phyloP scores from a whole-genome alignment of 2,888 invertebrate genomes.

The Cyrtodaria siliqua region DNA sequence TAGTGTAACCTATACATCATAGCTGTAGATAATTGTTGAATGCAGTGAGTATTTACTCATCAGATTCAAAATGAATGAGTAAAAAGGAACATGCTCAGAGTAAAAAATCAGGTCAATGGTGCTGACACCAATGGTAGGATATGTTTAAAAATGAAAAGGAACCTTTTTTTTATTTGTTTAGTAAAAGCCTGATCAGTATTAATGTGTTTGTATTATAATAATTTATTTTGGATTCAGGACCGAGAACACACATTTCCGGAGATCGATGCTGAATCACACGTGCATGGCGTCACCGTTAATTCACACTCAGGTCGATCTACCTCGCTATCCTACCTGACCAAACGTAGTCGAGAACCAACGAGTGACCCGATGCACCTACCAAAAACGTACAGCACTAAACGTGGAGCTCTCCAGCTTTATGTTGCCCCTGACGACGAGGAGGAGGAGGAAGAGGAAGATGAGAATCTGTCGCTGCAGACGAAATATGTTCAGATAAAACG shows the following conservation, averaged over 20 bases:
- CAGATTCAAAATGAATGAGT: no score
- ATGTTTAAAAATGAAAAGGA: no score
- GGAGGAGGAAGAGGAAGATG: conserved; percentile 19
- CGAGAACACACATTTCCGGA: conserved; percentile 40
- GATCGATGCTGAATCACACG: conserved; percentile 63
- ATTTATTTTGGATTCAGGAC: conserved; percentile 27
- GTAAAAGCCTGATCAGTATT: no score
- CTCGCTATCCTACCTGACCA: conserved; percentile 45
- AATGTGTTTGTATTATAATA: no score
- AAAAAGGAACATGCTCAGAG: no score
- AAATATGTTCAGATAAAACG: conserved; percentile 49
- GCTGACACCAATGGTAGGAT: no score
- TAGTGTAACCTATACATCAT: no score
- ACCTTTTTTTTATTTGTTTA: no score
- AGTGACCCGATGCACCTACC: conserved; percentile 64
- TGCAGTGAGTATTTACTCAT: no score
- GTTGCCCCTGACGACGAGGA: conserved; percentile 69
- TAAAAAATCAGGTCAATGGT: no score
- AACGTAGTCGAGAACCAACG: conserved; percentile 22
- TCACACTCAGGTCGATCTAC: conserved; percentile 59
- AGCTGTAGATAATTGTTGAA: no score
- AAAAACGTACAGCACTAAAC: conserved; percentile 81
- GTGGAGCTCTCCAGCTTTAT: conserved; percentile 82
- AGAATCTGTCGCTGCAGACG: conserved; percentile 24
- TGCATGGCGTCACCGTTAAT: conserved; percentile 81